Evolutionary conservation across 2,888 invertebrate species (phyloP), one percentile per base, ranked within the genome.

Genomic region (Melanotus villosus): DNA sequence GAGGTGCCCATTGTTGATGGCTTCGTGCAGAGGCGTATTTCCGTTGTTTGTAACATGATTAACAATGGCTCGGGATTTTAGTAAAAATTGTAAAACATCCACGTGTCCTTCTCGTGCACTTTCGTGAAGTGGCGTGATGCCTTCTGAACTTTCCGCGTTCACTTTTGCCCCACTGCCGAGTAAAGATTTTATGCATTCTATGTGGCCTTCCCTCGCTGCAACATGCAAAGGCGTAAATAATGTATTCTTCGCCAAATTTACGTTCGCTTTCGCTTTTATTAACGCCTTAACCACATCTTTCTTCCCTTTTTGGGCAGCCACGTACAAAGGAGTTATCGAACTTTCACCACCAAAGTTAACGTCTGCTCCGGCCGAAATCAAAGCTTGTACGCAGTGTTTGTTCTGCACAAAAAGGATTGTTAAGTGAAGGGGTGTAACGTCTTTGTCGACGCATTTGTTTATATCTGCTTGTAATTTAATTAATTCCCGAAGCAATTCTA

Each of bases 191-290:
- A 93, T 87, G 19, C 93, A 90, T 32, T 92, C 91, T 0, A 86
- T 66, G 81, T 97, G 93, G 0, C 93, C 93, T 85, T 96, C 96
- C 32, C 92, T 92, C 0, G 92, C 90, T 10, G 97, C 94, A 81
- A 95, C 95, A 82, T 96, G 96, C 38, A 96, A 84, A 0, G 95
- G 89, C 0, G 95, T 95, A n/a, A n/a, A n/a, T 81, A 95, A 94
- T 10, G 92, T 92, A 50, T 90, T 90, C 0, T 83, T 83, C 81
- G 95, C 95, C 14, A 86, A 84, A 82, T 95, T 89, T 0, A 93
- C 83, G 75, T 90, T 86, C 58, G 91, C 91, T 1, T 92, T 92
- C n/a, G 86, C 84, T 9, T 88, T 85, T 9, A 90, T 80, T 65
- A 96, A 83, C 67, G 88, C 86, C 67, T 88, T 84, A 0, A 93